Base-by-base conservation (phyloP, 2,888 invertebrate genomes). In the Lacanobia oleracea region DNA sequence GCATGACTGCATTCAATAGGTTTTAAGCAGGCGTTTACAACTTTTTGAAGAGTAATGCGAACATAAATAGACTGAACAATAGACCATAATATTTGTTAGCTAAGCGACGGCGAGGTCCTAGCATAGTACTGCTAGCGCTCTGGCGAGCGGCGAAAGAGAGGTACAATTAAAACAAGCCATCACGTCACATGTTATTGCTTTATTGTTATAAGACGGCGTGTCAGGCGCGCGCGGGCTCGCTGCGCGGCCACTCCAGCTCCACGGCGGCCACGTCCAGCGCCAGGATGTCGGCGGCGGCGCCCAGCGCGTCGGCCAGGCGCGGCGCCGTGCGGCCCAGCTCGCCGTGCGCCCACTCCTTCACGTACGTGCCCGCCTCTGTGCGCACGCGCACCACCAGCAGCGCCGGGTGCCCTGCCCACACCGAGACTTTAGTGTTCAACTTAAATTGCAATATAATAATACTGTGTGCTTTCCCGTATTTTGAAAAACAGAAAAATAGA, bases 341-440 rank as follows among this genome's bases (percentile, higher is more conserved):
- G 5, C 99, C 99, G 94, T 99, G 99, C 27, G 98, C 98, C 96
- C 99, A 98, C 96, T 99, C 99, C 94, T 99, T 99, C 1, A 99
- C 97, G 91, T 99, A 99, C 53, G 99, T 99, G 56, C 99, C 99
- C 14, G 99, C 99, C 89, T 98, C 98, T 0, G 99, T 98, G 63
- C 97, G 97, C 27, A 99, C 86, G 75, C 97, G 96, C 43, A 99
- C 88, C 61, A 96, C 95, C 86, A 99, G 97, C 64, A 97, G 93
- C 79, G 95, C 91, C 1, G 93, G 88, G 77, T 94, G 92, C 9
- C 84, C 96, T 96, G 89, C 33, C 21, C n/a, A n/a, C n/a, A n/a
- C n/a, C n/a, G n/a, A n/a, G n/a, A n/a, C n/a, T n/a, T n/a, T n/a
- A n/a, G n/a, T n/a, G n/a, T n/a, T n/a, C n/a, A n/a, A n/a, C n/a